These are phyloP conservation scores for Melolontha melolontha DNA, from an alignment of 2,888 invertebrate genomes.

Conservation along the genomic window DNA sequence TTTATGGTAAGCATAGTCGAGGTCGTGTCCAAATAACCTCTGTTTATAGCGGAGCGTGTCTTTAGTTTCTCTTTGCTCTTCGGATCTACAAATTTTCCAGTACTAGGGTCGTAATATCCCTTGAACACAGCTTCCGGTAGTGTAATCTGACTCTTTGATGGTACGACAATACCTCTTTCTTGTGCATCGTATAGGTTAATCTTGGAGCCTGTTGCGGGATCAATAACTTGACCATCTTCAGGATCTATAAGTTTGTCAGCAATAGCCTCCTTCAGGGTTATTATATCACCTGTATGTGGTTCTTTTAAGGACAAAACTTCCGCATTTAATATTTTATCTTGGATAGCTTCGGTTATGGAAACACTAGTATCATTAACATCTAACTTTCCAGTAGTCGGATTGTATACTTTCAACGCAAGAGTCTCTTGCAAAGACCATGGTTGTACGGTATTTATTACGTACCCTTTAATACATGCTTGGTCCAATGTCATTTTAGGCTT, in stretches of 20 bases:
- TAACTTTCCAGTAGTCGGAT: constrained; percentile 79
- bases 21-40: constrained; percentile 86
- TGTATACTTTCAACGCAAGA: constrained; percentile 82
- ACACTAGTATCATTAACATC: constrained; percentile 77
- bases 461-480: constrained; percentile 84
- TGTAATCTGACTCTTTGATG: constrained; percentile 85
- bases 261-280: constrained; percentile 84
- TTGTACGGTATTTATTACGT: constrained; percentile 80
- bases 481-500: constrained; percentile 80
- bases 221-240: constrained; percentile 81
- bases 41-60: constrained; percentile 85
- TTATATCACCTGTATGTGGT: constrained; percentile 82
- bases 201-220: constrained; percentile 79
- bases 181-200: constrained; percentile 86
- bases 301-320: constrained; percentile 83
- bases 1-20: constrained; percentile 87
- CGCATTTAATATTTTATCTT: constrained; percentile 80
- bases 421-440: constrained; percentile 88
- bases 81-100: constrained; percentile 85
- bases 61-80: constrained; percentile 83
- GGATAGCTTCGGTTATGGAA: constrained; percentile 81
- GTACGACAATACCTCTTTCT: constrained; percentile 83
- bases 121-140: constrained; percentile 91
- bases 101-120: constrained; percentile 88
- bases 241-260: constrained; percentile 82